Conservation (phyloP, 2,888 invertebrate genomes). For the Portevinia maculata region DNA sequence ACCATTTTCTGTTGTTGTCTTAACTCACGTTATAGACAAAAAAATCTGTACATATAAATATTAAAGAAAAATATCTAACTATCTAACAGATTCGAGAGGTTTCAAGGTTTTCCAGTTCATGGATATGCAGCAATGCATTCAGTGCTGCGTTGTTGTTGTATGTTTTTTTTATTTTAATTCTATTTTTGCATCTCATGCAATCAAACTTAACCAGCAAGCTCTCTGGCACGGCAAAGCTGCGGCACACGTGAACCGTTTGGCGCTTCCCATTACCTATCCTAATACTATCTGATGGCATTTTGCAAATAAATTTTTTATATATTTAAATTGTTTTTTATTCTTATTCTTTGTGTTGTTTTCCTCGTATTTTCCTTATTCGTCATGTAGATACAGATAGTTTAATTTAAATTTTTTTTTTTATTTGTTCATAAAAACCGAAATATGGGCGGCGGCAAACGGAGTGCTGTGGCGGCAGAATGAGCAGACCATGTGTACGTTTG, state of each 20-base stretch:
- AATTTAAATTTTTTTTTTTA: slow-evolving; percentile 30
- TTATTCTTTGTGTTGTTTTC: slow-evolving; percentile 58
- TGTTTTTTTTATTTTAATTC: slow-evolving; percentile 29
- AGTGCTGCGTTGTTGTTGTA: slow-evolving; percentile 13
- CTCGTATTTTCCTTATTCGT: slow-evolving; percentile 63
- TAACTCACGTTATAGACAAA: slow-evolving; percentile 61
- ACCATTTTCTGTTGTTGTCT: slow-evolving; percentile 60
- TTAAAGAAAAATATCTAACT: slow-evolving; percentile 66
- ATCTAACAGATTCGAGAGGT: slow-evolving; percentile 75
- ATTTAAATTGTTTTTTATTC: slow-evolving; percentile 23
- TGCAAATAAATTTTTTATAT: slow-evolving; percentile 32
- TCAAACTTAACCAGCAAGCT: slow-evolving; percentile 74
- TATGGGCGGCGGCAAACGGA: not conserved
- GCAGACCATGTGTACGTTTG: slow-evolving; percentile 41
- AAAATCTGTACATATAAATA: slow-evolving; percentile 50
- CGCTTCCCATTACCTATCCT: slow-evolving; percentile 61
- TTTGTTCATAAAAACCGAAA: slow-evolving; percentile 4
- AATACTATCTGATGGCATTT: slow-evolving; percentile 65
- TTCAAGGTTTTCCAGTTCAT: slow-evolving; percentile 83
- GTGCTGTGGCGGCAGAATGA: not conserved
- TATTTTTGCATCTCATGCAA: slow-evolving; percentile 65
- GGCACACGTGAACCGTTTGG: slow-evolving; percentile 62
- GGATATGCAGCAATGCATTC: slow-evolving; percentile 76
- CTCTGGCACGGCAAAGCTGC: slow-evolving; percentile 76
- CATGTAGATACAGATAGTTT: slow-evolving; percentile 60